phyloP scores from a whole-genome alignment of 2,888 invertebrate species.

The Leucophenga maculata region DNA sequence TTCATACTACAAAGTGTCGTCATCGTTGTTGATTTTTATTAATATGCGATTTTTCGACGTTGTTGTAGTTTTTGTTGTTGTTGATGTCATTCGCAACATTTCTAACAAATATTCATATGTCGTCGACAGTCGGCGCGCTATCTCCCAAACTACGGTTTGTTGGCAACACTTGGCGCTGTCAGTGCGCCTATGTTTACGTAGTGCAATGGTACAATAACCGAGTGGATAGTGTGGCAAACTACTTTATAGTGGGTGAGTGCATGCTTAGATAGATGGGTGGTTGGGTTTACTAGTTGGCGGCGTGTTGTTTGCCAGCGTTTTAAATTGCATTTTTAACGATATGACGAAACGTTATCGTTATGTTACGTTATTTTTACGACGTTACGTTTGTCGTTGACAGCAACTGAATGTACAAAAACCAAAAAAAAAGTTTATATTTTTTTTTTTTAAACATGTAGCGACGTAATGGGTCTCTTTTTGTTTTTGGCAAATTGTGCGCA shows the following conservation, averaged over 20 bases:
- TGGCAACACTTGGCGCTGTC: slow-evolving; percentile 3
- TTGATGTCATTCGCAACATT: slow-evolving; percentile 1
- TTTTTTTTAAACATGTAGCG: background rate
- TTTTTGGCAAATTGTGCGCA: slow-evolving; percentile 41
- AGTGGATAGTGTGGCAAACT: no score
- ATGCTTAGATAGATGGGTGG: no score
- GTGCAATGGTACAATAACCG: background rate
- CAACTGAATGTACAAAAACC: background rate
- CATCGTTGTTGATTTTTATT: slow-evolving; percentile 1
- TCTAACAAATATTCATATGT: slow-evolving; percentile 12
- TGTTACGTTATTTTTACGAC: slow-evolving; percentile 18
- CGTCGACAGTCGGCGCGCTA: background rate
- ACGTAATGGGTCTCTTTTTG: background rate
- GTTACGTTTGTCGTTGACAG: slow-evolving; percentile 19
- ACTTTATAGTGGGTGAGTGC: no score
- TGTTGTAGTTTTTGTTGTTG: background rate
- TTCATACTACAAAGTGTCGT: background rate
- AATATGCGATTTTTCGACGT: background rate
- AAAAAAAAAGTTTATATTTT: background rate
- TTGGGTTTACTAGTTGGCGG: background rate
- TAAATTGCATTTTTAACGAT: slow-evolving; percentile 46
- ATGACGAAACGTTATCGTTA: slow-evolving; percentile 48
- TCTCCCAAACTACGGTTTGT: background rate
- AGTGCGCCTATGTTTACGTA: background rate
- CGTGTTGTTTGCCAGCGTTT: slow-evolving; percentile 1